Conservation (phyloP, 2,888 invertebrate species). For the Hemithea aestivaria region DNA sequence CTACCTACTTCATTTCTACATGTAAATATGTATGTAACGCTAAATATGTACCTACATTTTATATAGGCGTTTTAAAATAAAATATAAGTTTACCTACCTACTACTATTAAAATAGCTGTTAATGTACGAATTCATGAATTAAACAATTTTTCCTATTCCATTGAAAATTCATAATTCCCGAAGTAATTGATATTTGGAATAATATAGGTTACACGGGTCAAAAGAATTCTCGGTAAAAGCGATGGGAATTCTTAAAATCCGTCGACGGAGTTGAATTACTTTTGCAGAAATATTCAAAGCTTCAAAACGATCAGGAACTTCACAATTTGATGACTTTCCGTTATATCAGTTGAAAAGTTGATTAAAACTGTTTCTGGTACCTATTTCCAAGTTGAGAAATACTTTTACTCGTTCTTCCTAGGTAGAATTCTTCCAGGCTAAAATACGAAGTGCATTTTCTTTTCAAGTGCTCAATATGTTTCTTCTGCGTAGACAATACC, state of each 20-base stretch:
- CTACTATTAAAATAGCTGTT: too few species aligned
- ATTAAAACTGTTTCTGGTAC: slow-evolving; percentile 9
- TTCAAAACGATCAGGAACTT: slow-evolving; percentile 7
- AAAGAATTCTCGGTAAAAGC: slow-evolving; percentile 5
- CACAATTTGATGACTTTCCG: slow-evolving; percentile 5
- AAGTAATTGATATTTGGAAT: slow-evolving; percentile 15
- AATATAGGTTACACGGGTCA: slow-evolving; percentile 12
- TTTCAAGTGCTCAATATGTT: too few species aligned
- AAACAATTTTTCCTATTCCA: slow-evolving; percentile 3
- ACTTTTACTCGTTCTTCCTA: too few species aligned
- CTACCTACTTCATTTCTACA: too few species aligned
- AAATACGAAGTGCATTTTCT: too few species aligned
- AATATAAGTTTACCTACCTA: too few species aligned
- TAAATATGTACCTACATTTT: too few species aligned
- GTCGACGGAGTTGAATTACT: slow-evolving; percentile 6
- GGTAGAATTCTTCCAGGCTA: too few species aligned
- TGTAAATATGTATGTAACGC: too few species aligned
- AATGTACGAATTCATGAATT: too few species aligned
- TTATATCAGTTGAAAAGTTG: slow-evolving; percentile 5
- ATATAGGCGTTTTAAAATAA: too few species aligned
- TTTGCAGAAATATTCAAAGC: slow-evolving; percentile 10
- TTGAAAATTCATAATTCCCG: slow-evolving; percentile 5
- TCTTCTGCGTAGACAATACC: too few species aligned
- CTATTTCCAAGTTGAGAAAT: slow-evolving; percentile 1
- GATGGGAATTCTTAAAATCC: slow-evolving; percentile 12